Evolutionary conservation across 2,797 vertebrate species (phyloP).

Genomic region (Mionectes olivaceus): DNA sequence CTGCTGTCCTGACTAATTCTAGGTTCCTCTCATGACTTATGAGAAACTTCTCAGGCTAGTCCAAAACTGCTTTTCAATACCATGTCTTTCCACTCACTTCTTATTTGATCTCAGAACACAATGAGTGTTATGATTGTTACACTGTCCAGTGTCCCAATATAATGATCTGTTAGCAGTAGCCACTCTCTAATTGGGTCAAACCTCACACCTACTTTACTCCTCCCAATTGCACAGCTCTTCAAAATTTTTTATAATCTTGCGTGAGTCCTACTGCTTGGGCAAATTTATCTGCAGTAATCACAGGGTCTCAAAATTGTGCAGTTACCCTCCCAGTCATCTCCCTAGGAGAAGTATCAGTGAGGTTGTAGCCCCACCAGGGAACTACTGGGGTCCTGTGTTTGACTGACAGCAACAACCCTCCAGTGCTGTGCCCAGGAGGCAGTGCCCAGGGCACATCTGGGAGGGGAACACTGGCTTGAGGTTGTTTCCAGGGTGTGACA

Average conservation of each 20-base stretch:
- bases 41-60: background rate
- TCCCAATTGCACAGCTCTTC: background rate
- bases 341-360: background rate
- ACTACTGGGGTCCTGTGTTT: accelerated
- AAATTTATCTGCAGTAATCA: background rate
- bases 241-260: background rate
- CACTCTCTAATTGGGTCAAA: background rate
- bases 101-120: background rate
- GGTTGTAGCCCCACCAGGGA: background rate
- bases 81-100: background rate
- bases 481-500: background rate
- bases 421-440: accelerated
- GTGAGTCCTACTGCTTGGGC: background rate
- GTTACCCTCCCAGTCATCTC: background rate
- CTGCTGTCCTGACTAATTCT: background rate
- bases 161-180: background rate
- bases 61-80: background rate
- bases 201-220: background rate
- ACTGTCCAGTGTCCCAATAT: background rate
- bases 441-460: background rate
- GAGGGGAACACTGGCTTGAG: background rate
- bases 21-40: background rate
- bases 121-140: background rate
- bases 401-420: background rate
- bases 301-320: background rate